A percentile compares a stretch with the other conserved stretches of the same genome.
These are phyloP conservation scores for Tragelaphus buxtoni DNA, from an alignment of 2,113 vertebrate genomes.

Conservation along the genomic window DNA sequence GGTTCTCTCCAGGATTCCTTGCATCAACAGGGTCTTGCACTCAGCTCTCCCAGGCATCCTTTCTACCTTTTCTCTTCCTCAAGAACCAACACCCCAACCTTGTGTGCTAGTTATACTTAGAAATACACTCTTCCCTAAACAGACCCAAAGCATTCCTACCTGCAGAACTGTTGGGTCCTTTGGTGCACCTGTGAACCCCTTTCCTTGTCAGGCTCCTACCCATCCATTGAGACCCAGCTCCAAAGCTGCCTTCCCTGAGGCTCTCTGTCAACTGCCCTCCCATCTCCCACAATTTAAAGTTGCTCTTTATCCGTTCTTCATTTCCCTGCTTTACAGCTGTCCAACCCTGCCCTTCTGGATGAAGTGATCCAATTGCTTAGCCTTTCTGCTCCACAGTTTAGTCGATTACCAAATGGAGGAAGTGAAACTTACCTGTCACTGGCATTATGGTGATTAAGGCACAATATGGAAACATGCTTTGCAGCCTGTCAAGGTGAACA, in stretches of 20 bases:
- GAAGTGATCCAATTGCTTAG: not conserved
- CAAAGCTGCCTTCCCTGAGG: not conserved
- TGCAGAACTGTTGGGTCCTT: not conserved
- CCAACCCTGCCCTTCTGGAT: not conserved
- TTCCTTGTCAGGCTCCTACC: not conserved
- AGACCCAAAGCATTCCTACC: not conserved
- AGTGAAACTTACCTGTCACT: not conserved
- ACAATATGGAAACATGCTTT: not conserved
- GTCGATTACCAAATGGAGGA: not conserved
- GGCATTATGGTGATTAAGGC: not conserved
- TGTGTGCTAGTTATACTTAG: not conserved
- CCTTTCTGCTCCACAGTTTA: not conserved
- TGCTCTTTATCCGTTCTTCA: not conserved
- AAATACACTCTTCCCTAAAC: not conserved
- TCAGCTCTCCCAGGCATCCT: not conserved
- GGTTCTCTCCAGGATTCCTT: not conserved
- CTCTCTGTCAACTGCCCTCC: not conserved
- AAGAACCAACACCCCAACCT: not conserved
- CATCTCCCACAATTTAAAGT: not conserved
- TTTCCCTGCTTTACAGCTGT: not conserved
- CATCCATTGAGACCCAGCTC: not conserved
- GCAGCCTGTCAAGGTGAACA: not conserved
- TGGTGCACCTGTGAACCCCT: not conserved
- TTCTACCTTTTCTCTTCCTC: not conserved
- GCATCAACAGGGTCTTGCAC: not conserved